These are phyloP conservation scores for Scaptomyza caliginosa DNA, from an alignment of 2,888 invertebrate genomes.

Conservation along the genomic window DNA sequence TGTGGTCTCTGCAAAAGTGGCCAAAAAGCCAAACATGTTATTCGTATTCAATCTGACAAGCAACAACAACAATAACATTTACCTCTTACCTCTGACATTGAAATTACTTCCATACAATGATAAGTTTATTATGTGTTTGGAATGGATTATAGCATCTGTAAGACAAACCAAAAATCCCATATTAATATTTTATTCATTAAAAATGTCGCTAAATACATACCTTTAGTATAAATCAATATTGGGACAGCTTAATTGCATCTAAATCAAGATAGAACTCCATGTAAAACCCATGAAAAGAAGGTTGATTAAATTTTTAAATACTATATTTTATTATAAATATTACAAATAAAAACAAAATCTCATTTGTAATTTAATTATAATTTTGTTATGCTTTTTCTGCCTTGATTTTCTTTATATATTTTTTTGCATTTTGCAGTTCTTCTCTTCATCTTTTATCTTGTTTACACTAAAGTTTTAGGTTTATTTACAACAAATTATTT, in stretches of 20 bases:
- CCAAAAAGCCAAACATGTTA: conserved; percentile 44
- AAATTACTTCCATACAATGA: neutral
- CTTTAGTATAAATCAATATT: neutral
- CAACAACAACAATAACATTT: conserved; percentile 23
- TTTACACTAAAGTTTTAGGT: conserved; percentile 84
- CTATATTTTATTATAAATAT: conserved; percentile 80
- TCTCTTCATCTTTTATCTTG: conserved; percentile 43
- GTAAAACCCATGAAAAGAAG: neutral
- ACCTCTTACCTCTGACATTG: conserved; percentile 60
- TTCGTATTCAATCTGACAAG: conserved; percentile 44
- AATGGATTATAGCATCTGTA: conserved; percentile 11
- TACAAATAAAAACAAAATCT: conserved; percentile 79
- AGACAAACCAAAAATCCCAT: conserved; percentile 5
- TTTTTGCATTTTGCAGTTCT: conserved; percentile 57
- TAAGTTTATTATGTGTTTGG: neutral
- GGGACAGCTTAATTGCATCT: neutral
- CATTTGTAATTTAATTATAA: conserved; percentile 76
- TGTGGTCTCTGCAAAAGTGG: conserved; percentile 42
- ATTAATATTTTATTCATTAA: neutral
- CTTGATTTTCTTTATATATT: conserved; percentile 17
- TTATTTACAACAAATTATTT: conserved; percentile 84
- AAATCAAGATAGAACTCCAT: neutral
- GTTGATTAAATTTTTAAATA: conserved; percentile 71
- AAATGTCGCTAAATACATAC: conserved; percentile 5
- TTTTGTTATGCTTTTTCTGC: conserved; percentile 59